A percentile compares a stretch with the other conserved stretches of the same genome.
These are phyloP conservation scores for Macroteleia sp. DNA, from an alignment of 2,888 invertebrate genomes.

Conservation along the genomic window DNA sequence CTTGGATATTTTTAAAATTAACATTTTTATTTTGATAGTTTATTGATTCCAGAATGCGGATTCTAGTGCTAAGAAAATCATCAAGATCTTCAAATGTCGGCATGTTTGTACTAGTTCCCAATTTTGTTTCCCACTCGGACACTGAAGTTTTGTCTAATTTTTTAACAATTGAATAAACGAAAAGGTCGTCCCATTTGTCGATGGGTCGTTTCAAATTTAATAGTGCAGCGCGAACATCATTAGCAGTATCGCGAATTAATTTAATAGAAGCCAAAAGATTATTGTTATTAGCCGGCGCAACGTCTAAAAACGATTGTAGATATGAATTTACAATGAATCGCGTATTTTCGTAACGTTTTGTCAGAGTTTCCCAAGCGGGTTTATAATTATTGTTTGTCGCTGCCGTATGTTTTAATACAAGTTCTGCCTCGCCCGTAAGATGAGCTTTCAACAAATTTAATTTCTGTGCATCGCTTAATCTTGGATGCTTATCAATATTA, in stretches of 20 bases:
- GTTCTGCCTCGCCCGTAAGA: not conserved
- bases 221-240: not conserved
- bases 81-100: too few relatives aligned
- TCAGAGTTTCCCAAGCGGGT: not conserved
- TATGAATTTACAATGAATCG: not conserved
- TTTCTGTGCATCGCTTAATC: too few relatives aligned
- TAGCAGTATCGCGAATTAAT: not conserved
- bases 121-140: too few relatives aligned
- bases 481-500: too few relatives aligned
- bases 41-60: too few relatives aligned
- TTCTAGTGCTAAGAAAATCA: too few relatives aligned
- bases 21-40: too few relatives aligned
- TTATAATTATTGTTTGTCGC: constrained; percentile 5
- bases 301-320: not conserved
- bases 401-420: constrained; percentile 1
- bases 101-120: too few relatives aligned
- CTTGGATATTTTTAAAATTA: too few relatives aligned
- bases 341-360: not conserved
- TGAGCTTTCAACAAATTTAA: not conserved
- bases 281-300: not conserved
- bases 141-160: too few relatives aligned
- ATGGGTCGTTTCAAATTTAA: not conserved
- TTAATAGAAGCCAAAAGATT: not conserved
- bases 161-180: not conserved
- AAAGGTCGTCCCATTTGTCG: not conserved